Evolutionary conservation across 2,888 invertebrate genomes (phyloP).

Genomic region (Amorpha juglandis): DNA sequence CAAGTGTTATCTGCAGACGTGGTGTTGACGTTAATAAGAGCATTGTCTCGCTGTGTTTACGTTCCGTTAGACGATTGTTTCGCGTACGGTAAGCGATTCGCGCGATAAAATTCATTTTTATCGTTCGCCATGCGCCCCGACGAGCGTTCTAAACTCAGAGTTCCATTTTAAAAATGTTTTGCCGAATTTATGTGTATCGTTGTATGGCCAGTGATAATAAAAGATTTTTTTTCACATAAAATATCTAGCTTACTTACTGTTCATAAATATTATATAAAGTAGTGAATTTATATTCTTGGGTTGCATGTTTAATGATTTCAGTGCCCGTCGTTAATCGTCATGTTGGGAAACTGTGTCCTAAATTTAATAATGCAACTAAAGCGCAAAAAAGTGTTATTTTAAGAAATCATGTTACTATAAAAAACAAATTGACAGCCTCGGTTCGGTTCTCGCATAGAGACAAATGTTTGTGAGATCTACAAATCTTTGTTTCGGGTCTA

Average conservation of each 20-base stretch:
- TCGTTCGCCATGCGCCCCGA: constrained; percentile 31
- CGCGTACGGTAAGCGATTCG: constrained; percentile 34
- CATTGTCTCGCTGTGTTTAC: constrained; percentile 66
- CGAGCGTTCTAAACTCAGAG: constrained; percentile 18
- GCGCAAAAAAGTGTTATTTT: too few relatives aligned
- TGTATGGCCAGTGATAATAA: not conserved
- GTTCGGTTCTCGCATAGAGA: too few relatives aligned
- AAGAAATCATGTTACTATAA: too few relatives aligned
- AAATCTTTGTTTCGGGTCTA: too few relatives aligned
- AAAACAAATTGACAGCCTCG: too few relatives aligned
- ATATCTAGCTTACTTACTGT: not conserved
- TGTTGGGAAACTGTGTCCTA: too few relatives aligned
- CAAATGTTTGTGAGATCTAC: too few relatives aligned
- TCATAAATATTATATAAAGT: not conserved
- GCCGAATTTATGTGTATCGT: not conserved
- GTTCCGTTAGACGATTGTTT: constrained; percentile 53
- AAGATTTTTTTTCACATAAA: not conserved
- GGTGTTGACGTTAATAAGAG: constrained; percentile 50
- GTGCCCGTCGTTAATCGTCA: too few relatives aligned
- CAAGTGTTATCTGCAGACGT: constrained; percentile 44
- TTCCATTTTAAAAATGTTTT: constrained; percentile 27
- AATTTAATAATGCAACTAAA: too few relatives aligned
- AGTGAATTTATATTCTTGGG: not conserved
- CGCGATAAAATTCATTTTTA: constrained; percentile 33
- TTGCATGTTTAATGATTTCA: too few relatives aligned